These are phyloP conservation scores for Cotesia congregata DNA, from an alignment of 2,888 invertebrate species.

Conservation along the genomic window DNA sequence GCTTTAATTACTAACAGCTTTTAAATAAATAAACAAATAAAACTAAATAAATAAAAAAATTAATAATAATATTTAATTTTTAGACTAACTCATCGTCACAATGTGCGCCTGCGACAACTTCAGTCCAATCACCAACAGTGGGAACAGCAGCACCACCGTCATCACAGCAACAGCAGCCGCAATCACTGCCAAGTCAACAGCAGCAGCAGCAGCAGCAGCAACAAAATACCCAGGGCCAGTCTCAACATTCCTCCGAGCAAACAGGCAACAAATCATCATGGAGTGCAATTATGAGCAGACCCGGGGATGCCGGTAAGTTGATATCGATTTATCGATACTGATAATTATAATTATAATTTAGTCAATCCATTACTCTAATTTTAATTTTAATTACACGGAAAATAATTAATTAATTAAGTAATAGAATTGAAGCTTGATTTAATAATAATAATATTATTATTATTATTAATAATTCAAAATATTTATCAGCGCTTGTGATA, in stretches of 20 bases:
- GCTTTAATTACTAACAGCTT: neutral
- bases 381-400: neutral
- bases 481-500: neutral
- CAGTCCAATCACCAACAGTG: constrained; percentile 56
- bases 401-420: neutral
- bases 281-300: constrained; percentile 69
- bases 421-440: neutral
- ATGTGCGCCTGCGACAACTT: constrained; percentile 63
- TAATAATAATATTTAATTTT: constrained; percentile 22
- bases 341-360: neutral
- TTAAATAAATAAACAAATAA: too few relatives aligned
- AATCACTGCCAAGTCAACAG: constrained; percentile 63
- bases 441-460: neutral
- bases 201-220: constrained; percentile 64
- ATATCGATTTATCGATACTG: neutral
- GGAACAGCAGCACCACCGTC: constrained; percentile 59
- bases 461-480: neutral
- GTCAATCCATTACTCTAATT: neutral
- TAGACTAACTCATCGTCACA: constrained; percentile 66
- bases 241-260: constrained; percentile 62
- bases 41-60: too few relatives aligned
- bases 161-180: constrained; percentile 64
- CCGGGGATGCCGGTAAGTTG: constrained; percentile 66
- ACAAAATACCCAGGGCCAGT: constrained; percentile 58
- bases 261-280: constrained; percentile 67